Base-by-base conservation (phyloP, 1,140 invertebrate species). In the Hyposmocoma kahamanoa region DNA sequence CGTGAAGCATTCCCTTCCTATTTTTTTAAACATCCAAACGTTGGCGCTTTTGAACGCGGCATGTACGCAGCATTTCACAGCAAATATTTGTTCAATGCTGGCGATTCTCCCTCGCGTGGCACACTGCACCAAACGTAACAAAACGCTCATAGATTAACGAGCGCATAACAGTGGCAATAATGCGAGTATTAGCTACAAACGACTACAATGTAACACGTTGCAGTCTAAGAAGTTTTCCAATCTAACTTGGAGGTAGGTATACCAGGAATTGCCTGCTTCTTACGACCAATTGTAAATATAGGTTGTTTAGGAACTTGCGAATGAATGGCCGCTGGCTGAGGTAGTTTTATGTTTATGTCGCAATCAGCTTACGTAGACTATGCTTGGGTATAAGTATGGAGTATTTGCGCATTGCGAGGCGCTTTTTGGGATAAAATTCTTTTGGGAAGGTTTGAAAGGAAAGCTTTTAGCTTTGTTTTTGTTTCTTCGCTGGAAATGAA, bases 181-280 rank as follows among this genome's bases (percentile, higher is more conserved):
- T 36, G 18, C 32, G 10, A 2, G 1, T 17, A 36, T 36, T 36
- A 36, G 32, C 32, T 8, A 6, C 32, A 15, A 36, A 36, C 32
- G 9, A 15, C 32, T 26, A 26, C 11, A 26, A 5, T 6, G 32
- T 17, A 36, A 56, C 54, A 67, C 55, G 56, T 60, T 67, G 67
- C 67, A 67, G 39, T 46, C 42, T 28, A 52, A 59, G 55, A 72
- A 74, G 61, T 74, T 74, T 71, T 74, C 71, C 71, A 74, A 74
- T 74, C 61, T 74, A 74, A 74, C 71, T 74, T 74, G 56, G 57
- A 38, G n/a, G 18, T 8, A 20, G 19, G 56, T 62, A 67, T 58
- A 71, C 71, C 62, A 71, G 59, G 62, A 69, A 67, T 69, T 54
- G 69, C 67, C 58, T 34, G 60, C 53, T 65, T 58, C 59, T 59